Evolutionary conservation across 30 jellyfish, hydroid and myxozoan species (phyloP).

Genomic region (Aurelia aurita complex sp. Pacific): DNA sequence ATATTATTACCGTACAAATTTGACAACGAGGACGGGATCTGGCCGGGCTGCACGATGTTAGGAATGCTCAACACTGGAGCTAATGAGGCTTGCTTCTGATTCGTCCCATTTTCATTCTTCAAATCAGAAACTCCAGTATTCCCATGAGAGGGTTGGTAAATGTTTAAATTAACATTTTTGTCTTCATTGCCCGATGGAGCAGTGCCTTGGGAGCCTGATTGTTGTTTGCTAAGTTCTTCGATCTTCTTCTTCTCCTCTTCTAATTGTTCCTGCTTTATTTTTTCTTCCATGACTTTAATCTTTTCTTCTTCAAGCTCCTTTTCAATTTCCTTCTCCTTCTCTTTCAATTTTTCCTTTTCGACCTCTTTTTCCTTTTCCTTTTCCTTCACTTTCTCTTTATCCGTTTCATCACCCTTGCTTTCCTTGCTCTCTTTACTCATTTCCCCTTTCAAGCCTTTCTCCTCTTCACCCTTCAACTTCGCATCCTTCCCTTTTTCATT

Average conservation of each 20-base stretch:
- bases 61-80: slow-evolving; percentile 29
- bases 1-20: slow-evolving; percentile 13
- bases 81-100: neutral
- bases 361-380: neutral
- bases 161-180: slow-evolving; percentile 33
- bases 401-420: neutral
- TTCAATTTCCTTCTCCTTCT: slow-evolving; percentile 1
- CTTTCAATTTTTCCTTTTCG: slow-evolving; percentile 2
- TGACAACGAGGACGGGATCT: slow-evolving; percentile 30
- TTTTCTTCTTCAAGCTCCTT: slow-evolving; percentile 9
- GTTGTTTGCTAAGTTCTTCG: slow-evolving; percentile 9
- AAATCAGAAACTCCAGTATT: neutral
- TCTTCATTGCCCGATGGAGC: neutral
- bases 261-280: slow-evolving; percentile 2
- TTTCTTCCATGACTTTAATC: slow-evolving; percentile 13
- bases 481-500: neutral
- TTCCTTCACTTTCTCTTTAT: neutral
- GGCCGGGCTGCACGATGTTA: slow-evolving; percentile 5
- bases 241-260: slow-evolving; percentile 30
- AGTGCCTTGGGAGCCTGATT: neutral
- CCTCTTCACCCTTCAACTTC: neutral
- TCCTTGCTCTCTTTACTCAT: neutral
- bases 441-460: neutral
- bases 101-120: neutral
- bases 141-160: slow-evolving; percentile 32